These are phyloP conservation scores for Myiotriccus ornatus DNA, from an alignment of 2,797 vertebrate species.

Conservation along the genomic window DNA sequence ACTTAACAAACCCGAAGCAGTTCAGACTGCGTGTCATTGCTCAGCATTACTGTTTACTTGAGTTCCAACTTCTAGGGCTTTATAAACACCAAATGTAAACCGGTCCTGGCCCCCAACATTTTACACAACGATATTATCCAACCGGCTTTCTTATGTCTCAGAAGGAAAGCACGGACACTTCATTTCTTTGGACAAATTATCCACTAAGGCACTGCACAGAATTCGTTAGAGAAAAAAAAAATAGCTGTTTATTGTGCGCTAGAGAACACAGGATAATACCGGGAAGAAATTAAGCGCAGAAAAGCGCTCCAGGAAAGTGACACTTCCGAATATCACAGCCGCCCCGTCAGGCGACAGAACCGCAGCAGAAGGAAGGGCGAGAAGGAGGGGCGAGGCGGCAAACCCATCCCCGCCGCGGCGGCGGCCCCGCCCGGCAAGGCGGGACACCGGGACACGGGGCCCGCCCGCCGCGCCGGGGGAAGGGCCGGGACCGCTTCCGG, in stretches of 20 bases:
- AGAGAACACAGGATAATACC: background rate
- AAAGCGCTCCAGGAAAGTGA: background rate
- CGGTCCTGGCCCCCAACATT: background rate
- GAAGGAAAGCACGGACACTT: background rate
- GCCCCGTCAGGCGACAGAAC: fast-evolving
- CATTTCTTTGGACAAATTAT: background rate
- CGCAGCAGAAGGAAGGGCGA: fast-evolving
- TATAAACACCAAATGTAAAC: background rate
- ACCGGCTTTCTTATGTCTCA: background rate
- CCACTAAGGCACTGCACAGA: background rate
- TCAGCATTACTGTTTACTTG: background rate
- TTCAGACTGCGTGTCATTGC: background rate
- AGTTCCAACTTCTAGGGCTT: background rate
- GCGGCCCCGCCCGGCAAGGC: background rate
- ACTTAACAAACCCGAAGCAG: background rate
- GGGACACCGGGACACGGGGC: background rate
- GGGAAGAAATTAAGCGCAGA: background rate
- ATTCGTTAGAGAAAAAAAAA: background rate
- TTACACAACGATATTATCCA: background rate
- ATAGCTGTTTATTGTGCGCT: background rate
- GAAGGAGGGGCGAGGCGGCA: fast-evolving
- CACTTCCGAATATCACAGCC: background rate
- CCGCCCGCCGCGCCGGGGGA: background rate
- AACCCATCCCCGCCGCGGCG: background rate
- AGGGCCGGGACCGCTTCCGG: background rate